Base-by-base conservation (phyloP, 2,888 invertebrate genomes). In the Melolontha melolontha region DNA sequence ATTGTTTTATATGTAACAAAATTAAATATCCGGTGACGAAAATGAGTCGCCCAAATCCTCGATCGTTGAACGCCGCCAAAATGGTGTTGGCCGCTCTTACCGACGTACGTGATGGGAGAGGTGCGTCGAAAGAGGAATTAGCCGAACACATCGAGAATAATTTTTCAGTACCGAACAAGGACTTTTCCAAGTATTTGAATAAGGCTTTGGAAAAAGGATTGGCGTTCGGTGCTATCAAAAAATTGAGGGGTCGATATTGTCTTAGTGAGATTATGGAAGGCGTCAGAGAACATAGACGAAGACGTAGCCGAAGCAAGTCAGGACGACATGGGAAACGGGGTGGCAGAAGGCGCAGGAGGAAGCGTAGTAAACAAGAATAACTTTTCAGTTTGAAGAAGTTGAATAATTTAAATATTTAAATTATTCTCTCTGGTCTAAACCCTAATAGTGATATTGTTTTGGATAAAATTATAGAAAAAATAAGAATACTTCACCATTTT, bases 171-270 rank as follows among this genome's bases (percentile, higher is more conserved):
- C 73, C 75, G 4, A 68, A 72, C 2, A 68, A 67, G 4, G 74
- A 76, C 42, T 72, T 76, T 44, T 71, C 75, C 10, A 72, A 64
- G 14, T 64, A 54, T 49, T 55, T 78, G 27, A 71, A 67, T 44
- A 75, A 71, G 10, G 74, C 74, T 10, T 54, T 78, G 16, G 70
- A 76, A 49, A 76, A 73, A 50, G 77, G 76, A 0, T 44, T 77
- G 39, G 75, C 75, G 0, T 75, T 78, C 47, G 78, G 77, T 2
- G 78, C 75, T 8, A 72, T 76, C 6, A 68, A 68, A 12, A 74
- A 75, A 29, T 72, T 67, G 16, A 68, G 70, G 39, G 73, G 74
- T 41, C 73, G 70, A 70, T 72, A 67, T 41, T 40, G 14, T 2
- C 44, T 72, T 10, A 69, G 69, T 11, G 66, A 69, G 2, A 64